Conservation (phyloP, 1,140 invertebrate genomes). For the Lordiphosa stackelbergi region DNA sequence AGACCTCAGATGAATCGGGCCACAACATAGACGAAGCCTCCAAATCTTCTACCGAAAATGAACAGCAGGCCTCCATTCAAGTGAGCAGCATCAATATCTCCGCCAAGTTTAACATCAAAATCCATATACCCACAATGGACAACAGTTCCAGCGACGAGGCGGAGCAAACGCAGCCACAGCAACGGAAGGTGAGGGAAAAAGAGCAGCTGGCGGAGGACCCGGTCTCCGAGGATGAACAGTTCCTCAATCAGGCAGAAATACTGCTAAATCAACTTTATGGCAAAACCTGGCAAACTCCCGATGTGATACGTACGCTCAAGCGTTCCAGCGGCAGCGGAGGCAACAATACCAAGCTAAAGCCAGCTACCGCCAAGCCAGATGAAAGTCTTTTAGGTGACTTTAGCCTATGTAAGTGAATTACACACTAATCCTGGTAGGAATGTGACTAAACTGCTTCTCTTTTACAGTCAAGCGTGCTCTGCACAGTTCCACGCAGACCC, state of each 20-base stretch:
- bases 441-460: too few species aligned
- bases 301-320: constrained; percentile 59
- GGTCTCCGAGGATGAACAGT: constrained; percentile 47
- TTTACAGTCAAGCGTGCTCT: constrained; percentile 47
- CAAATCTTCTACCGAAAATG: not conserved
- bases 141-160: constrained; percentile 38
- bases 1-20: constrained; percentile 41
- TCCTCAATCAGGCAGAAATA: constrained; percentile 72
- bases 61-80: constrained; percentile 20
- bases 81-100: constrained; percentile 72
- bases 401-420: constrained; percentile 48
- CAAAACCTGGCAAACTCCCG: constrained; percentile 77
- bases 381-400: constrained; percentile 63
- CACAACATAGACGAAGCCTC: constrained; percentile 57
- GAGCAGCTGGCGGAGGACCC: constrained; percentile 9
- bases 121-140: constrained; percentile 49
- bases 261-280: constrained; percentile 79
- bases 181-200: not conserved
- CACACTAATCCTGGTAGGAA: too few species aligned
- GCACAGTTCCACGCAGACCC: constrained; percentile 29
- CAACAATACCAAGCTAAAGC: constrained; percentile 20
- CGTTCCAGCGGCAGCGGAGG: constrained; percentile 44
- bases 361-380: constrained; percentile 9
- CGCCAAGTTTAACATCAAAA: constrained; percentile 73
- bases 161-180: not conserved